A percentile compares a stretch with the other conserved stretches of the same genome.
These are phyloP conservation scores for Tarsius wallacei DNA, from an alignment of 2,797 vertebrate species.

Conservation along the genomic window DNA sequence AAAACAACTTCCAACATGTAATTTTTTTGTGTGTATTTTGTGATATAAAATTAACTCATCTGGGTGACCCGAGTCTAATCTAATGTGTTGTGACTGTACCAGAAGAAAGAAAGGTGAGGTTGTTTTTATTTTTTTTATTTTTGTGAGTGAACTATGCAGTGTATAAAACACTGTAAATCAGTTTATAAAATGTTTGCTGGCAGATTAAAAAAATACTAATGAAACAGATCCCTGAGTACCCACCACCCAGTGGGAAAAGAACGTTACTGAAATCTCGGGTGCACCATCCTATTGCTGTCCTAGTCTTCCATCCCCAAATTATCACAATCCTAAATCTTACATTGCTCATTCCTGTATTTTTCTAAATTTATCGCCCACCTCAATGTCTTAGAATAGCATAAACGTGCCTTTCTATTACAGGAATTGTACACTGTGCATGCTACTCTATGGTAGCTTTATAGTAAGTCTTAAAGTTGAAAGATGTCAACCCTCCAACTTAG, in stretches of 20 bases:
- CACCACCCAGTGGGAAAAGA: no score
- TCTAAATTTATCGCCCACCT: neutral
- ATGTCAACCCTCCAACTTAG: no score
- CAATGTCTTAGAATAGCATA: rapidly evolving
- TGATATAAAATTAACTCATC: neutral
- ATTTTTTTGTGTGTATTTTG: neutral
- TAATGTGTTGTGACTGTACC: no score
- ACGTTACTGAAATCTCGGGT: rapidly evolving
- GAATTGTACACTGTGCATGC: neutral
- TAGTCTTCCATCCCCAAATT: neutral
- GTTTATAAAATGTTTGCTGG: neutral
- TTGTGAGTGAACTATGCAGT: neutral
- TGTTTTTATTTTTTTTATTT: neutral
- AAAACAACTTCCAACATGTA: neutral
- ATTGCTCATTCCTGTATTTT: neutral
- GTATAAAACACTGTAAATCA: neutral
- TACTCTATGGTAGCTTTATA: neutral
- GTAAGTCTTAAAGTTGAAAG: no score
- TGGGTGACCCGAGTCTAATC: neutral
- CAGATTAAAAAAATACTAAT: neutral
- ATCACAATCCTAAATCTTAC: rapidly evolving
- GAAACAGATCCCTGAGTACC: rapidly evolving
- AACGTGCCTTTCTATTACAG: neutral
- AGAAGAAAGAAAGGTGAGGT: neutral
- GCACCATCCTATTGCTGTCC: rapidly evolving